Conservation (phyloP, 2,113 vertebrate genomes). For the Dicaeum eximium region DNA sequence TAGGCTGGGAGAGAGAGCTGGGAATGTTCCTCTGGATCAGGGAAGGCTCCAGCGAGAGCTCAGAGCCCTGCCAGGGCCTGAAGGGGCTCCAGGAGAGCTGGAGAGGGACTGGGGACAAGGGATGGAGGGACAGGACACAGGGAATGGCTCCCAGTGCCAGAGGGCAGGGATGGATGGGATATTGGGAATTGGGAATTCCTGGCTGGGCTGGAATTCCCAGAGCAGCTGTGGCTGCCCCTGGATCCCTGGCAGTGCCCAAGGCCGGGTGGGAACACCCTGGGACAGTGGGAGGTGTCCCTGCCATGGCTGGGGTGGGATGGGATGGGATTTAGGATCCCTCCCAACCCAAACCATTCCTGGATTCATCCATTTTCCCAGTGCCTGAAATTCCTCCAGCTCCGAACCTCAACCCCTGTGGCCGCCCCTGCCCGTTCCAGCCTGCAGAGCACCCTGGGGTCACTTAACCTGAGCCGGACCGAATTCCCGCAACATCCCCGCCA, state of each 20-base stretch:
- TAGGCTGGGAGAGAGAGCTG: neutral
- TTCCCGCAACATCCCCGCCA: neutral
- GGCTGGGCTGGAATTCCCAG: too few species aligned
- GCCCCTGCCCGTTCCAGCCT: accelerated
- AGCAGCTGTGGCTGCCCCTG: too few species aligned
- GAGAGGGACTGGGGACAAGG: neutral
- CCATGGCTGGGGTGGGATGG: neutral
- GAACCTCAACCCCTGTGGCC: neutral
- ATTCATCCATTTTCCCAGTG: accelerated
- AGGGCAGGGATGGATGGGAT: neutral
- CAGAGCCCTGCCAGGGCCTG: neutral
- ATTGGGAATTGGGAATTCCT: neutral
- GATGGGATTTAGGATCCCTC: neutral
- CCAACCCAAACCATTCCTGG: too few species aligned
- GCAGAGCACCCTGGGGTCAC: accelerated
- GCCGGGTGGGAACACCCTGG: neutral
- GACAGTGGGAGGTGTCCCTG: too few species aligned
- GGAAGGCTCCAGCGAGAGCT: neutral
- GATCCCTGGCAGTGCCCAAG: neutral
- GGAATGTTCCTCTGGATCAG: neutral
- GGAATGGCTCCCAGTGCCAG: neutral
- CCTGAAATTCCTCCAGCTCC: neutral
- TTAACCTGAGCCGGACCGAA: neutral
- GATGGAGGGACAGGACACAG: neutral
- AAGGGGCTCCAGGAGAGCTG: neutral